Base-by-base conservation (phyloP, 1,140 invertebrate species). In the Zaprionus taronus region DNA sequence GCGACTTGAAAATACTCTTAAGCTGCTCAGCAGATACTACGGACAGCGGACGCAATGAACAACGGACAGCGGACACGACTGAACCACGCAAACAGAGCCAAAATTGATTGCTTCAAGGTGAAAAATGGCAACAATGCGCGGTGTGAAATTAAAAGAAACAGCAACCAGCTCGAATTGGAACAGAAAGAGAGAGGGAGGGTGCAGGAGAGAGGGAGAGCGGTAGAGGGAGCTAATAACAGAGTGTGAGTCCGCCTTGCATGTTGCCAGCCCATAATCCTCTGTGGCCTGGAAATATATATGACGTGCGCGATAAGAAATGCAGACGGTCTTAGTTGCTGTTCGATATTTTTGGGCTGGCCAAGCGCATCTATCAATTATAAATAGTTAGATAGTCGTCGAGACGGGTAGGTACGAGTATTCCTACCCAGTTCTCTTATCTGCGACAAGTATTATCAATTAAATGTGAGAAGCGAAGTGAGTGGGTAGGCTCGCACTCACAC, bases 381-480 rank as follows among this genome's bases (percentile, higher is more conserved):
- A 83, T 80, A 83, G 69, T n/a, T 56, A 47, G 51, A 11, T 17
- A 22, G 60, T 7, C 58, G 24, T 5, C 7, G 15, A 5, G 26
- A 17, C 17, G 5, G 58, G 36, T 58, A 57, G 41, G 36, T 44
- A n/a, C n/a, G n/a, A n/a, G 36, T 44, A 36, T 72, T 47, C 81
- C 55, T 71, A 78, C 62, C 67, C 66, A 78, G 58, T 71, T 86
- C 57, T 58, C 53, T 83, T 87, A 89, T 89, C 84, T 60, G 66
- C 58, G 47, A 79, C 84, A 70, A 77, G 84, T 80, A 72, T 89
- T 84, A 90, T 90, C 84, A 89, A 89, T 89, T 90, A 89, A 90
- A 79, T 72, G 84, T 61, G 81, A 72, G 70, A 74, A 60, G 12
- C 60, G 47, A 66, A 49, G 7, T 11, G 36, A 22, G 47, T 51